Evolutionary conservation across 2,113 vertebrate genomes (phyloP), one percentile per base, ranked within the genome.

Genomic region (Vicugna pacos): DNA sequence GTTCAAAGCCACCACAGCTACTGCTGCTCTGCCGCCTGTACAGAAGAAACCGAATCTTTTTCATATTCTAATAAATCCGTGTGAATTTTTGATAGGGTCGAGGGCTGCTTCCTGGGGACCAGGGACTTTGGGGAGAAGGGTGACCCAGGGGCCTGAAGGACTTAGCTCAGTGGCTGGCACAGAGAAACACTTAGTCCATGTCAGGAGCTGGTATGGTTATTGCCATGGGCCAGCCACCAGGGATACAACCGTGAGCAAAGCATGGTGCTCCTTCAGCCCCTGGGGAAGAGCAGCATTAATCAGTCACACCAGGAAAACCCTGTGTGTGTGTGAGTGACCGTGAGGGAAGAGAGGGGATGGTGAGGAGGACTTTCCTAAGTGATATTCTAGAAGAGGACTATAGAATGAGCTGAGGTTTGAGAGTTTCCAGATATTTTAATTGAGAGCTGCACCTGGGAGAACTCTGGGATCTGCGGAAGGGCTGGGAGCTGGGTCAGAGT

Each of bases 31-130:
- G 97, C 98, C 80, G 81, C 97, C 97, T 96, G 90, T 98, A 98
- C 91, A 98, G 98, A 98, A 98, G 98, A 98, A 98, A 95, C 58
- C 24, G 97, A 98, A 97, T 98, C 98, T 98, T 99, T 99, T 98
- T 98, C 98, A 98, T 98, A 98, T 98, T 99, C 98, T 98, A 99
- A 99, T 99, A 99, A 99, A 99, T 98, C 98, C 97, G 95, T 98
- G 98, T 98, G 96, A 97, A 97, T 99, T 99, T 99, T 98, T 99
- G 83, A 94, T 97, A 94, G 93, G 95, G 76, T 91, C 75, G 16
- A 81, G 91, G 64, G 73, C 86, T 96, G 69, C 84, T 97, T 96
- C 73, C 93, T 96, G 91, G 82, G 86, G 8, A 35, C 13, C 16
- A 26, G 50, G 82, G 94, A 24, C 60, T 70, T 86, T n/a, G 30